These are phyloP conservation scores for Netelia inedita DNA, from an alignment of 2,888 invertebrate genomes.

Conservation along the genomic window DNA sequence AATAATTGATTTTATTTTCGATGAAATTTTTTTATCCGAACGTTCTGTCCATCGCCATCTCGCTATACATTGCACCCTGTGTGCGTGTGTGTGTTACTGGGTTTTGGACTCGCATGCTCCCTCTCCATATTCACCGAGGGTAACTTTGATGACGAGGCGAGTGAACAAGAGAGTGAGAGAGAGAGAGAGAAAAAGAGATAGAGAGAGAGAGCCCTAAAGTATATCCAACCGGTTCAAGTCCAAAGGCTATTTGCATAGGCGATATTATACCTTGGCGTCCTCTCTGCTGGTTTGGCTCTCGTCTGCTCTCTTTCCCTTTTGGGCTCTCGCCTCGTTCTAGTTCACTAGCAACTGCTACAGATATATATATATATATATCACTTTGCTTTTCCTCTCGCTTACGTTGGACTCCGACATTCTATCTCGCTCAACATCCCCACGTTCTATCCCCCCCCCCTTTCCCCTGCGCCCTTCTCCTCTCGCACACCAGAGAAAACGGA, in stretches of 20 bases:
- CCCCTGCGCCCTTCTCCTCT: constrained; percentile 67
- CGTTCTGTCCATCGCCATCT: not conserved
- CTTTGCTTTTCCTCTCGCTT: constrained; percentile 50
- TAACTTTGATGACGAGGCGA: constrained; percentile 49
- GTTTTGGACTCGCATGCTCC: constrained; percentile 14
- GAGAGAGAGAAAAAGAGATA: constrained; percentile 42
- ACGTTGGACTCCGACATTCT: constrained; percentile 37
- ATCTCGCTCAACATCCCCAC: constrained; percentile 34
- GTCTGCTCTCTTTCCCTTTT: constrained; percentile 63
- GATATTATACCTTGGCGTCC: constrained; percentile 83
- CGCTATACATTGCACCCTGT: not conserved
- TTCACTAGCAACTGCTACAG: constrained; percentile 27
- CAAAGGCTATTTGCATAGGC: constrained; percentile 85
- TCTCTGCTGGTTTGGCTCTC: constrained; percentile 63
- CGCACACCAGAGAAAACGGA: constrained; percentile 66
- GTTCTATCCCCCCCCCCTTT: constrained; percentile 23
- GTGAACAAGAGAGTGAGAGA: constrained; percentile 27
- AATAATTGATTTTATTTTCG: not conserved
- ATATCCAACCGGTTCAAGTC: constrained; percentile 84
- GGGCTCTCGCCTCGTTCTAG: constrained; percentile 64
- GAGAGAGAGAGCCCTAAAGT: constrained; percentile 76
- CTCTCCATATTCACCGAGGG: constrained; percentile 28
- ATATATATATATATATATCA: constrained; percentile 28
- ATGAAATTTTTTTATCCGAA: not conserved
- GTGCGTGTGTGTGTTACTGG: not conserved